A percentile compares a stretch with the other conserved stretches of the same genome.
Conservation (phyloP, 1,140 invertebrate genomes). For the Linepithema humile region DNA sequence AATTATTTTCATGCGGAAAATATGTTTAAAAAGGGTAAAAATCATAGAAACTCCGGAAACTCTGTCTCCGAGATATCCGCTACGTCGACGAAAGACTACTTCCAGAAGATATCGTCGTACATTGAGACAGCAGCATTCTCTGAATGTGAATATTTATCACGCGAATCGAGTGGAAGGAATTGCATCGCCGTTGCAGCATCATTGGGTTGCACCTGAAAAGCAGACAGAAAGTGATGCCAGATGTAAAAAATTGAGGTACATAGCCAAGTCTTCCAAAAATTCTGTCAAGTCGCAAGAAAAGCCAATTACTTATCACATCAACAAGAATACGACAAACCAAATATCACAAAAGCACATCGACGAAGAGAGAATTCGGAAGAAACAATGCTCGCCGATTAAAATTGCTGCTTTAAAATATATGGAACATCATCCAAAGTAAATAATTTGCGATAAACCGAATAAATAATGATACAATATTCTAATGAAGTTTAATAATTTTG, state of each 20-base stretch:
- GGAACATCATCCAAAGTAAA: not conserved
- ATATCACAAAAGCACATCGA: constrained; percentile 10
- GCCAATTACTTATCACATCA: not conserved
- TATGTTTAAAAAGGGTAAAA: constrained; percentile 54
- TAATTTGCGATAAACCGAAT: not conserved
- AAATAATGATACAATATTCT: not conserved
- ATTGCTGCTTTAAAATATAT: constrained; percentile 37
- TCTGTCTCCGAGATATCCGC: constrained; percentile 50
- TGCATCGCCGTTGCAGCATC: constrained; percentile 10
- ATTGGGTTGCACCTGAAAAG: constrained; percentile 10
- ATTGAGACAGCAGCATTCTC: constrained; percentile 63
- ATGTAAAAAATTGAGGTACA: not conserved
- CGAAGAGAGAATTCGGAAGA: constrained; percentile 20
- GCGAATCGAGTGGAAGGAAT: constrained; percentile 48
- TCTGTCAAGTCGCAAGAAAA: constrained; percentile 14
- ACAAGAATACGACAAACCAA: constrained; percentile 31
- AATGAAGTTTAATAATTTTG: not conserved
- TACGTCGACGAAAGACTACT: constrained; percentile 61
- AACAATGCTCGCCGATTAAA: constrained; percentile 57
- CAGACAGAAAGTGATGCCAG: not conserved
- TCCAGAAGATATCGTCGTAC: constrained; percentile 63
- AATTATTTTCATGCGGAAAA: not conserved
- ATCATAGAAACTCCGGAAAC: constrained; percentile 61
- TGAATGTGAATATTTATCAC: constrained; percentile 76
- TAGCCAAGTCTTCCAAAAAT: constrained; percentile 17